Conservation (phyloP, 2,888 invertebrate genomes). For the Chrysolina haemoptera region DNA sequence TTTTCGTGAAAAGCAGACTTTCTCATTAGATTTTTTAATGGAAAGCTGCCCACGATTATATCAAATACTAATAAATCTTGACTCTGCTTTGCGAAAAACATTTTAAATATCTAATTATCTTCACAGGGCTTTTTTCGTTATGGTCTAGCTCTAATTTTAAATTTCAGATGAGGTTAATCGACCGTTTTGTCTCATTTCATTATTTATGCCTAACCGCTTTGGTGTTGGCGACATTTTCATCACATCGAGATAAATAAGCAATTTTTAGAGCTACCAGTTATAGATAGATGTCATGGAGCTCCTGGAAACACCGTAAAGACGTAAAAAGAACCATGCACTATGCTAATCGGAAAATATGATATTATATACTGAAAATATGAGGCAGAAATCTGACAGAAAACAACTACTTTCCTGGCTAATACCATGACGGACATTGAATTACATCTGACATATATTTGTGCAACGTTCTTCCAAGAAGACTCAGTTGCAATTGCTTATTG, state of each 20-base stretch:
- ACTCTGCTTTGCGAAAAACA: conserved; percentile 52
- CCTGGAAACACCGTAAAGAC: neutral
- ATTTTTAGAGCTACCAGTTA: neutral
- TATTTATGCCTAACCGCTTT: conserved; percentile 26
- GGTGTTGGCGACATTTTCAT: conserved; percentile 20
- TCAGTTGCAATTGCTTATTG: too few relatives aligned
- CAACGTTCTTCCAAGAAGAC: too few relatives aligned
- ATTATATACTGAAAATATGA: too few relatives aligned
- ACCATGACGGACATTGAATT: too few relatives aligned
- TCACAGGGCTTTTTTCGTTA: conserved; percentile 60
- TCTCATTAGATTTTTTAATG: conserved; percentile 44
- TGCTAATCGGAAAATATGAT: too few relatives aligned
- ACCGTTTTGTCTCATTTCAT: conserved; percentile 35
- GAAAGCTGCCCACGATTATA: conserved; percentile 42
- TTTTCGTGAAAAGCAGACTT: conserved; percentile 28
- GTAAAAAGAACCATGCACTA: neutral
- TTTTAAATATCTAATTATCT: conserved; percentile 61
- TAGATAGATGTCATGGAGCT: neutral
- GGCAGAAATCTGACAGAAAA: too few relatives aligned
- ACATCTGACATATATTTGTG: too few relatives aligned
- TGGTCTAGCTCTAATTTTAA: conserved; percentile 56
- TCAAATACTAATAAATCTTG: conserved; percentile 48
- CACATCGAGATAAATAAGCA: conserved; percentile 25
- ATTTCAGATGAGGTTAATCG: conserved; percentile 35
- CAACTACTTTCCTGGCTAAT: too few relatives aligned